These are phyloP conservation scores for Spatulosminthurus flaviceps DNA, from an alignment of 2,888 invertebrate species.

Conservation along the genomic window DNA sequence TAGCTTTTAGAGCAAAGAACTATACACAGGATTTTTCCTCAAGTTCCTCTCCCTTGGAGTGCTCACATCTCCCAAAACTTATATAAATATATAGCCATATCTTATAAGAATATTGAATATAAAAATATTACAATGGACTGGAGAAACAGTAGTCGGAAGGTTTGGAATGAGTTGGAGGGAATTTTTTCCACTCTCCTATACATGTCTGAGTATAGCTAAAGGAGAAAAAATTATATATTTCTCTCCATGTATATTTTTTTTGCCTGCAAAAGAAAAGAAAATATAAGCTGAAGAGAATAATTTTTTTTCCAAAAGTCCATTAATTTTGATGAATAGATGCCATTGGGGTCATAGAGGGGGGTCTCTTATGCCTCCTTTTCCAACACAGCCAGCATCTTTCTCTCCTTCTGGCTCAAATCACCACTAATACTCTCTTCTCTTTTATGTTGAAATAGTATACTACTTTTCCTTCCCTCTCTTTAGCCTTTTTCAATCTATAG, in stretches of 20 bases:
- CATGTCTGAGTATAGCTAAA: no score
- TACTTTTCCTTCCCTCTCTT: background rate
- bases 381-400: background rate
- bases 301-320: slow-evolving; percentile 50
- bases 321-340: slow-evolving; percentile 58
- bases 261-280: slow-evolving; percentile 40
- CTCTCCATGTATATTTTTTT: slow-evolving; percentile 31
- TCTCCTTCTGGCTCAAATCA: background rate
- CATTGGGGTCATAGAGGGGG: slow-evolving; percentile 54
- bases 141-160: no score
- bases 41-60: slow-evolving; percentile 17
- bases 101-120: no score
- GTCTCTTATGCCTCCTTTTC: slow-evolving; percentile 36
- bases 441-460: background rate
- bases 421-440: background rate
- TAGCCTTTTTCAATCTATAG: background rate
- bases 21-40: no score
- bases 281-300: no score
- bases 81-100: no score
- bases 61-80: background rate
- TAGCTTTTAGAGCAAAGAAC: no score
- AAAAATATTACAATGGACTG: no score
- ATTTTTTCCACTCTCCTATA: no score
- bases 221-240: slow-evolving; percentile 22
- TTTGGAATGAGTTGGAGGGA: no score